A percentile compares a stretch with the other conserved stretches of the same genome.
Conservation (phyloP, 2,113 vertebrate species). For the Butorides virescens region DNA sequence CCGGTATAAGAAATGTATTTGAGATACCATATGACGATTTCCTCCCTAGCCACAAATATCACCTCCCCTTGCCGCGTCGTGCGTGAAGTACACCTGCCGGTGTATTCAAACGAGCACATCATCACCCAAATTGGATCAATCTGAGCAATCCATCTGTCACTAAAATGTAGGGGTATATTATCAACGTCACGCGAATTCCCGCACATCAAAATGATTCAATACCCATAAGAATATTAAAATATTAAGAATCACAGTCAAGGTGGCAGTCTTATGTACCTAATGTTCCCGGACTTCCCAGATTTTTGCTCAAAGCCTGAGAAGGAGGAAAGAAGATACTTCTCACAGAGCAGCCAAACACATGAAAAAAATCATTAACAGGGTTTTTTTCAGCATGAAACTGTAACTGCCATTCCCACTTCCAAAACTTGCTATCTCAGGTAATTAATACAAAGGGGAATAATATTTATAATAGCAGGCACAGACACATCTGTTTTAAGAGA, state of each 20-base stretch:
- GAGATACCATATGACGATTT: neutral
- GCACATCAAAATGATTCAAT: neutral
- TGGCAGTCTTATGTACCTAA: neutral
- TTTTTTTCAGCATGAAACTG: neutral
- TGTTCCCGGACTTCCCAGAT: neutral
- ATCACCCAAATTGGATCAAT: neutral
- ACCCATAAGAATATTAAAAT: neutral
- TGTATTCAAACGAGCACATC: neutral
- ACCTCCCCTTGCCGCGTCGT: neutral
- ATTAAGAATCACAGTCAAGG: neutral
- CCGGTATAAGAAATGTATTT: neutral
- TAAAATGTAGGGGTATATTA: neutral
- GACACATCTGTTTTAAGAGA: neutral
- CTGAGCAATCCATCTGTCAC: neutral
- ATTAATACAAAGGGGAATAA: neutral
- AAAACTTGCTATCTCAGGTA: neutral
- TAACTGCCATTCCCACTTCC: neutral
- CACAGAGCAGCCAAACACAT: neutral
- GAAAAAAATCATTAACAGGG: rapidly evolving
- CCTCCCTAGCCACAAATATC: neutral
- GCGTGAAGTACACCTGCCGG: neutral
- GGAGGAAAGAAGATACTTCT: neutral
- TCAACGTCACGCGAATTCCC: neutral
- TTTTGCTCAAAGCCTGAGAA: neutral
- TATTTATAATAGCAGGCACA: neutral